Evolutionary conservation across 2,888 invertebrate genomes (phyloP), one percentile per base, ranked within the genome.

Genomic region (Eristalis arbustorum): DNA sequence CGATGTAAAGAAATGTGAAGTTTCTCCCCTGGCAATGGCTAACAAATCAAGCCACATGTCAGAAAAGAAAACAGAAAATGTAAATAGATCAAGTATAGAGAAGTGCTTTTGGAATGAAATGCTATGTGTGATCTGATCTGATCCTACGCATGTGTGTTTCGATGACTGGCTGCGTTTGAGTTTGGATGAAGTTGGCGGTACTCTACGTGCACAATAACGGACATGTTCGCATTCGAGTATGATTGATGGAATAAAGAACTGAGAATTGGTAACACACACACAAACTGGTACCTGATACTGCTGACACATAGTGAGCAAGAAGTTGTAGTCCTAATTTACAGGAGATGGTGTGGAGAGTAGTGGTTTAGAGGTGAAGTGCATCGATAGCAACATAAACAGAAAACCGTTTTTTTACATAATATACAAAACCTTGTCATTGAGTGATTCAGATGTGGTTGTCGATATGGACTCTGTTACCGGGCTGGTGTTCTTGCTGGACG

Each of bases 401-500:
- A 56, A 40, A 79, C 69, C 82, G 67, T 88, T 84, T 88, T 88
- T 89, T 89, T 82, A 79, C 84, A 74, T 61, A 75, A 74, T 71
- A 90, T 90, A 89, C 90, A 89, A 89, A 89, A 90, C 92, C 92
- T 92, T 92, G 87, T 92, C 92, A 87, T 88, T 91, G 74, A 92
- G 82, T n/a, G 90, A 89, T 6, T 89, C 89, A 66, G 84, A 63
- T 14, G 81, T 81, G 49, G 88, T 89, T 40, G 91, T 90, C 40
- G 92, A 90, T 83, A 92, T 91, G 13, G 93, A 93, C 82, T 93
- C 93, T 72, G 93, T 93, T 42, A 94, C 93, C 6, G 94, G 94
- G 89, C 94, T 95, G 71, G 95, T 94, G 87, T 96, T 95, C 89
- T 96, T 94, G 82, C 96, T 96, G 88, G 96, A 95, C 0, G 96